These are phyloP conservation scores for Gorsachius goisagi DNA, from an alignment of 2,113 vertebrate genomes.

Conservation along the genomic window DNA sequence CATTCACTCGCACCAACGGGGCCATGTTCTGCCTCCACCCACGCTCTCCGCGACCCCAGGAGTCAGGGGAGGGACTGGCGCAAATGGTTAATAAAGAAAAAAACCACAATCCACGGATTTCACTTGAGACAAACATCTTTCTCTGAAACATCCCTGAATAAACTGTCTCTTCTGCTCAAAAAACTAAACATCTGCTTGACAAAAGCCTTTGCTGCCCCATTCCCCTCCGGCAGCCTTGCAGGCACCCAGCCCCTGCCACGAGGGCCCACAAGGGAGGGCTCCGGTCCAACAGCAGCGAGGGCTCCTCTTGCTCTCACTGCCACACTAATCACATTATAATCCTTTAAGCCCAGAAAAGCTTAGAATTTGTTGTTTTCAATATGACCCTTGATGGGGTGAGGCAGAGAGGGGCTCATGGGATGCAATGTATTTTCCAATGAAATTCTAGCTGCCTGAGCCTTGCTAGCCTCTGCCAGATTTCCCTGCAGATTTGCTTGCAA, in stretches of 20 bases:
- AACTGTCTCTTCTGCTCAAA: neutral
- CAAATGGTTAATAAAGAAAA: neutral
- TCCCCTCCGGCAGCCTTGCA: neutral
- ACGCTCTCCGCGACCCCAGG: neutral
- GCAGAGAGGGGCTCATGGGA: neutral
- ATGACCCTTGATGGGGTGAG: neutral
- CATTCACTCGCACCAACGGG: neutral
- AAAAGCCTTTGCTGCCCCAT: neutral
- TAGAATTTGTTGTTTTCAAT: conserved; percentile 2
- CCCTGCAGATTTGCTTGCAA: neutral
- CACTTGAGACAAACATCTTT: neutral
- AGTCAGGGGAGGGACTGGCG: neutral
- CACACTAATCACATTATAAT: conserved; percentile 22
- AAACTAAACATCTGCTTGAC: neutral
- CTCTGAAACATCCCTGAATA: neutral
- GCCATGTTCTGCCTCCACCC: neutral
- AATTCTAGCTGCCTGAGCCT: neutral
- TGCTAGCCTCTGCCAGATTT: neutral
- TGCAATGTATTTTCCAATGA: neutral
- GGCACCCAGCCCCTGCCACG: neutral
- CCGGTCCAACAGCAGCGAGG: neutral
- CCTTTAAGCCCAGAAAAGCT: conserved; percentile 36
- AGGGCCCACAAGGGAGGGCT: neutral
- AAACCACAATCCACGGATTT: neutral
- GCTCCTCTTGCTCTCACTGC: neutral